Evolutionary conservation across 2,888 invertebrate genomes (phyloP), one percentile per base, ranked within the genome.

Genomic region (Euzophera pinguis): DNA sequence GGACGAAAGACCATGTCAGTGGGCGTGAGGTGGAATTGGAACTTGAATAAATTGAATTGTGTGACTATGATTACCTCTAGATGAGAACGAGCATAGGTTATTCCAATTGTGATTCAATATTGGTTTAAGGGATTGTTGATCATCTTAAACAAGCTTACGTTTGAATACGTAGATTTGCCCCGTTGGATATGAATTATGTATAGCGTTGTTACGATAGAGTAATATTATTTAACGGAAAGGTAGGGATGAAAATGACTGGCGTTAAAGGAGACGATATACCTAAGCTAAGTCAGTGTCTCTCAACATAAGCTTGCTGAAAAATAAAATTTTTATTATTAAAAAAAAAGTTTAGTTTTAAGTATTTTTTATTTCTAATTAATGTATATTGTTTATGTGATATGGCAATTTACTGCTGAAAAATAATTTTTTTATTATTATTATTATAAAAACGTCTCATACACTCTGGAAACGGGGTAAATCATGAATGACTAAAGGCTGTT

Each of bases 1-100:
- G 67, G 75, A 78, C 75, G 73, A 76, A 71, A 71, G 71, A 67
- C 64, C 67, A 65, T 67, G 67, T 72, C 67, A 64, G 79, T 79
- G 73, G 78, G 80, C 78, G 78, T 75, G 16, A 77, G 69, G 62
- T 71, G 73, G 80, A 78, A 79, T 78, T 76, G 78, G 74, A 75
- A 75, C 71, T 73, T 72, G 80, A 80, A 82, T 82, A 81, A 80
- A 84, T 83, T 81, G 76, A 81, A 83, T 84, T 79, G 79, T 76
- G 67, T 78, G 73, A 69, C 73, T 75, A 75, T 71, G 78, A 78
- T 77, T 77, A 72, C 69, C 71, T 73, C 70, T 68, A 69, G 73
- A 80, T 82, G 75, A 68, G 71, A 76, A 73, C 76, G 67, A 69
- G 69, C 64, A 69, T 62, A 29, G 12, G 29, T 29, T 4, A 64